phyloP scores from a whole-genome alignment of 2,888 invertebrate genomes.

The Orthosia cruda region DNA sequence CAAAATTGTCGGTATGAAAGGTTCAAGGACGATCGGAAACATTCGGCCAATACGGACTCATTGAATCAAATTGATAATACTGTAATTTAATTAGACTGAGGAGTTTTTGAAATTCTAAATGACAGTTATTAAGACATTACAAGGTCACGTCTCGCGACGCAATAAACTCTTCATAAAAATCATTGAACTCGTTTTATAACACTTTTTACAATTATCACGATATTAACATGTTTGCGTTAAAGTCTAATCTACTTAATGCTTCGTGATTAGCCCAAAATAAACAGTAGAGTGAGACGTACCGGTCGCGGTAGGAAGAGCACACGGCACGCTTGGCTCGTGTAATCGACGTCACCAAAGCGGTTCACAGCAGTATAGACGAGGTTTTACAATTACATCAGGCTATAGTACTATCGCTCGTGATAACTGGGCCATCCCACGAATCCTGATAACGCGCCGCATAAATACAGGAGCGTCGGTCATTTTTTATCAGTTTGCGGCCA shows the following conservation, averaged over 20 bases:
- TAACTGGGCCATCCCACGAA: slow-evolving; percentile 79
- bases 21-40: slow-evolving; percentile 27
- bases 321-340: slow-evolving; percentile 63
- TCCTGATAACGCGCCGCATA: slow-evolving; percentile 84
- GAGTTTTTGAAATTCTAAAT: slow-evolving; percentile 6
- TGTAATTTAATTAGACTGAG: not conserved
- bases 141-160: slow-evolving; percentile 19
- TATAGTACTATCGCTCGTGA: slow-evolving; percentile 71
- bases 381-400: slow-evolving; percentile 69
- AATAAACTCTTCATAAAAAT: slow-evolving; percentile 32
- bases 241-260: slow-evolving; percentile 28
- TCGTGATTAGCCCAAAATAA: slow-evolving; percentile 58
- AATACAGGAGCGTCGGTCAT: slow-evolving; percentile 74
- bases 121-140: not conserved
- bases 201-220: slow-evolving; percentile 41
- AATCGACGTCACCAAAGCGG: slow-evolving; percentile 76
- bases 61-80: not conserved
- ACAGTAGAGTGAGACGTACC: slow-evolving; percentile 43
- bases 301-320: slow-evolving; percentile 50
- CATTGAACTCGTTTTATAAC: slow-evolving; percentile 52
- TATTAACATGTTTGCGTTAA: slow-evolving; percentile 38
- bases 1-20: slow-evolving; percentile 4
- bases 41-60: not conserved
- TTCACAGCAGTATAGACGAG: slow-evolving; percentile 76
- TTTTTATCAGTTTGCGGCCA: slow-evolving; percentile 81